Conservation (phyloP, 2,888 invertebrate species). For the Heterodera filipjevi region DNA sequence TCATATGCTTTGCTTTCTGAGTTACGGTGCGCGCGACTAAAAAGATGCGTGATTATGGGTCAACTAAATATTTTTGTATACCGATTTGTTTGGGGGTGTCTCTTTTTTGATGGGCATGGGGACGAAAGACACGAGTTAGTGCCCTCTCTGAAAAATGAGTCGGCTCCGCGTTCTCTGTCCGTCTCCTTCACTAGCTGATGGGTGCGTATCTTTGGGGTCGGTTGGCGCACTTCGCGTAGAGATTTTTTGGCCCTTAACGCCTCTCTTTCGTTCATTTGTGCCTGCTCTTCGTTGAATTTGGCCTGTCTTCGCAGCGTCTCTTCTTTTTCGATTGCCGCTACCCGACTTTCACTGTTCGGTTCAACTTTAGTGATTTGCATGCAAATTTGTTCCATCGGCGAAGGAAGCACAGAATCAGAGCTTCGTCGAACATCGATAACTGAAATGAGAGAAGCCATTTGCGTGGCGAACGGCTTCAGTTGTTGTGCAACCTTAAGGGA, state of each 20-base stretch:
- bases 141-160: not conserved
- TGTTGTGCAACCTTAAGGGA: conserved; percentile 33
- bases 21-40: not conserved
- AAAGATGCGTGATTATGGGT: not conserved
- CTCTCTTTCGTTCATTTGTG: not conserved
- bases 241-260: not conserved
- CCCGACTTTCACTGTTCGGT: conserved; percentile 65
- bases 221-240: not conserved
- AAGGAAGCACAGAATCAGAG: conserved; percentile 49
- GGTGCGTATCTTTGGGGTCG: not conserved
- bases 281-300: conserved; percentile 10
- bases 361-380: conserved; percentile 66
- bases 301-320: conserved; percentile 29
- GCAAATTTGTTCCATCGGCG: conserved; percentile 65
- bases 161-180: not conserved
- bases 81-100: not conserved
- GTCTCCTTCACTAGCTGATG: not conserved
- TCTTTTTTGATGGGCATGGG: not conserved
- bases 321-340: conserved; percentile 52
- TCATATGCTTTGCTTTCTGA: not conserved
- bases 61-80: not conserved
- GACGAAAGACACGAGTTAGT: not conserved
- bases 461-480: conserved; percentile 45
- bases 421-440: conserved; percentile 41
- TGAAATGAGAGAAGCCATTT: conserved; percentile 43